phyloP scores from a whole-genome alignment of 2,113 vertebrate genomes.

The Brachyhypopomus gauderio region DNA sequence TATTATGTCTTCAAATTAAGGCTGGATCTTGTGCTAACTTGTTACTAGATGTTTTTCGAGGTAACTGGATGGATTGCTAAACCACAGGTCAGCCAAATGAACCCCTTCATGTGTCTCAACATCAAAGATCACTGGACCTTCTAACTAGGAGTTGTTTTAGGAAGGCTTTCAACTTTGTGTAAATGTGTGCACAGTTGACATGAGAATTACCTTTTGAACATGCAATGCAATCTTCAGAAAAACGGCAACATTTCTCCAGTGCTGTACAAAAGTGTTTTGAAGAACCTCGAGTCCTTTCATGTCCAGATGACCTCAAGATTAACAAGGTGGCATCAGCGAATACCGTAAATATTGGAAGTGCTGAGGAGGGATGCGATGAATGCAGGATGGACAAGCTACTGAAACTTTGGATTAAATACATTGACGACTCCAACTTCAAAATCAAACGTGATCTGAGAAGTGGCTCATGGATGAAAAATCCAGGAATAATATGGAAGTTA shows the following conservation, averaged over 20 bases:
- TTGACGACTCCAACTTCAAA: background rate
- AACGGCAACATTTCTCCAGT: background rate
- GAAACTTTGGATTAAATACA: background rate
- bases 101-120: background rate
- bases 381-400: background rate
- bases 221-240: background rate
- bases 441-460: background rate
- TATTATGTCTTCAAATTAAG: background rate
- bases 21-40: background rate
- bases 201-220: background rate
- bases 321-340: background rate
- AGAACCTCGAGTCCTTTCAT: background rate
- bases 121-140: background rate
- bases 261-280: background rate
- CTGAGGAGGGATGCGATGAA: background rate
- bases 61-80: background rate
- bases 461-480: background rate
- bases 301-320: background rate
- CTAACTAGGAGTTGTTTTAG: background rate
- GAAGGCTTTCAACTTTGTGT: background rate
- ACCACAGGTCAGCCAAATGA: background rate
- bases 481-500: background rate
- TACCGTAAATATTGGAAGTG: background rate
- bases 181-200: background rate
- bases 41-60: background rate